These are phyloP conservation scores for Buathra laborator DNA, from an alignment of 2,888 invertebrate genomes.

Conservation along the genomic window DNA sequence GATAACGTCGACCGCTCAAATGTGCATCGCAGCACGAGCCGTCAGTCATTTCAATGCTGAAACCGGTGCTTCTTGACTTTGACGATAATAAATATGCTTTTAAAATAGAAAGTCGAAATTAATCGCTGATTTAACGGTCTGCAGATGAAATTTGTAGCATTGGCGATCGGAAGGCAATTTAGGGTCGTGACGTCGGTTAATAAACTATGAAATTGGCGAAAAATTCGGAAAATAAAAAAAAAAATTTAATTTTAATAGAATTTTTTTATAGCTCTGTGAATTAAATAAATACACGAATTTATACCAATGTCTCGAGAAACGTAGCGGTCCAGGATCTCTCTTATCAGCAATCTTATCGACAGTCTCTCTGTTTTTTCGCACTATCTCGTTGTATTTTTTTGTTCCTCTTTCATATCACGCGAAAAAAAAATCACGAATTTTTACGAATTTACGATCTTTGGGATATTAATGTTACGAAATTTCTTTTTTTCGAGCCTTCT, in stretches of 20 bases:
- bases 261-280: background rate
- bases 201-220: too few species aligned
- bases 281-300: background rate
- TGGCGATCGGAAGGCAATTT: too few species aligned
- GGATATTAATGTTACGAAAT: background rate
- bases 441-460: background rate
- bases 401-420: background rate
- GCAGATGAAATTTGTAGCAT: too few species aligned
- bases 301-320: conserved; percentile 23
- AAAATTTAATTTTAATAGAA: too few species aligned
- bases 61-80: background rate
- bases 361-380: background rate
- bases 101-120: background rate
- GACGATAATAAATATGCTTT: background rate
- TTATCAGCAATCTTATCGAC: conserved; percentile 27
- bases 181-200: too few species aligned
- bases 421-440: conserved; percentile 1
- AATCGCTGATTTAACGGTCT: background rate
- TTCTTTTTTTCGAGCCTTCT: background rate
- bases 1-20: background rate
- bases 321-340: conserved; percentile 16
- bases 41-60: background rate
- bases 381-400: conserved; percentile 4
- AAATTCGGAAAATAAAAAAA: too few species aligned
- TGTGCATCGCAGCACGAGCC: background rate